Base-by-base conservation (phyloP, 2,888 invertebrate species). In the Stenotaenia linearis region DNA sequence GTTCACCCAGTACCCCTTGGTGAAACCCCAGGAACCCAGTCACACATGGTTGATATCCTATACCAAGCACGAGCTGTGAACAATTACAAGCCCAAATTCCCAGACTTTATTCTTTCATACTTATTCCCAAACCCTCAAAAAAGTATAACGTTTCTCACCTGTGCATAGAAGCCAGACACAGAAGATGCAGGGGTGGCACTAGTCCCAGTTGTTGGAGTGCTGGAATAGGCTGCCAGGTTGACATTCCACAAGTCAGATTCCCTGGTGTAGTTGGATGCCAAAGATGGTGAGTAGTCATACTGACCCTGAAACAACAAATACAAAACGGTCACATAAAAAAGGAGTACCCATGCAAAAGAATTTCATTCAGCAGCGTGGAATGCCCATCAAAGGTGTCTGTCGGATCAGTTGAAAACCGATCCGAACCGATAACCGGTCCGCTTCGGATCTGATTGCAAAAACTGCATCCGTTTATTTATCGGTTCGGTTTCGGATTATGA, bases 271-370 rank as follows among this genome's bases (percentile, higher is more conserved):
- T 18, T 79, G 32, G 79, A 37, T 21, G 25, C 79, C 75, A 79
- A 40, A 74, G 79, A 40, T 37, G 74, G 74, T 23, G 79, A 15
- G 40, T 81, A 82, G 40, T 77, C 80, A 79, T 82, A 82, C 74
- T 82, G 82, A 69, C 80, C 82, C 82, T 82, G 37, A 15, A 79
- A 78, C 37, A 80, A 40, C 10, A 37, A 61, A 78, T n/a, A 50
- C 30, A 78, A 75, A 35, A 37, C 23, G 23, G 56, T 21, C 56
- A 18, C 56, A 56, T n/a, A n/a, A n/a, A n/a, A n/a, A n/a, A n/a
- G n/a, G 56, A 9, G 56, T 56, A 56, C 61, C 61, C 61, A 5
- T 61, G 61, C 61, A 1, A 61, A 61, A 61, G 61, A 61, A 61
- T 61, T 61, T 61, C 61, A 61, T 61, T 61, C 61, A 61, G 9